These are phyloP conservation scores for Ibidorhyncha struthersii DNA, from an alignment of 2,113 vertebrate genomes.

Conservation along the genomic window DNA sequence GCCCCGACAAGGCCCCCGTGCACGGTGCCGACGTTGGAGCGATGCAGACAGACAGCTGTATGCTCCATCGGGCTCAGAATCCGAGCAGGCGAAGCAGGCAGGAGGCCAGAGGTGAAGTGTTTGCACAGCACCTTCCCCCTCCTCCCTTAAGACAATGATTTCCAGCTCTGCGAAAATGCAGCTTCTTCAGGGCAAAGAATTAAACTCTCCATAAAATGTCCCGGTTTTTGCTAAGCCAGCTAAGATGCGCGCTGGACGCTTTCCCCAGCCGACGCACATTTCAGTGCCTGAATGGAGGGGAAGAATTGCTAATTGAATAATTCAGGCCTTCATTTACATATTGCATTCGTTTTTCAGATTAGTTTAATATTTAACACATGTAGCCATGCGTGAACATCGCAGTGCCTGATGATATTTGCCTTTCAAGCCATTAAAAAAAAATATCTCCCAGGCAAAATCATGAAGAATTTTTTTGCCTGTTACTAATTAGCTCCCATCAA, in stretches of 20 bases:
- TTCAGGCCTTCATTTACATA: constrained; percentile 33
- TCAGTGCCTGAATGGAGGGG: neutral
- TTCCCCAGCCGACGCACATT: neutral
- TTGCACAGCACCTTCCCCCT: neutral
- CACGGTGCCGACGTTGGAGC: fast-evolving
- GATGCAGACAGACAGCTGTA: fast-evolving
- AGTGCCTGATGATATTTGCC: constrained; percentile 47
- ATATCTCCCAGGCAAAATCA: constrained; percentile 39
- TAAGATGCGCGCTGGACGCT: fast-evolving
- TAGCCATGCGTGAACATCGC: constrained; percentile 31
- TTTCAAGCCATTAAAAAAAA: constrained; percentile 37
- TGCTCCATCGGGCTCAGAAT: neutral
- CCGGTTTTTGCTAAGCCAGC: neutral
- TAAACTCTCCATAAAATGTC: neutral
- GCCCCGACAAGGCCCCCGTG: fast-evolving
- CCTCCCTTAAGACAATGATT: neutral
- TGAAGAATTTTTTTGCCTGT: neutral
- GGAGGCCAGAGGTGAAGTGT: neutral
- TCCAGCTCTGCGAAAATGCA: neutral
- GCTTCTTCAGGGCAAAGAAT: neutral
- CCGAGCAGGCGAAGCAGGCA: fast-evolving
- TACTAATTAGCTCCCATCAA: constrained; percentile 43
- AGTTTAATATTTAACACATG: constrained; percentile 51
- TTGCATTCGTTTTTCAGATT: neutral
- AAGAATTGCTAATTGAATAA: neutral